A percentile compares a stretch with the other conserved stretches of the same genome.
These are phyloP conservation scores for Diadophis punctatus DNA, from an alignment of 2,113 vertebrate genomes.

Conservation along the genomic window DNA sequence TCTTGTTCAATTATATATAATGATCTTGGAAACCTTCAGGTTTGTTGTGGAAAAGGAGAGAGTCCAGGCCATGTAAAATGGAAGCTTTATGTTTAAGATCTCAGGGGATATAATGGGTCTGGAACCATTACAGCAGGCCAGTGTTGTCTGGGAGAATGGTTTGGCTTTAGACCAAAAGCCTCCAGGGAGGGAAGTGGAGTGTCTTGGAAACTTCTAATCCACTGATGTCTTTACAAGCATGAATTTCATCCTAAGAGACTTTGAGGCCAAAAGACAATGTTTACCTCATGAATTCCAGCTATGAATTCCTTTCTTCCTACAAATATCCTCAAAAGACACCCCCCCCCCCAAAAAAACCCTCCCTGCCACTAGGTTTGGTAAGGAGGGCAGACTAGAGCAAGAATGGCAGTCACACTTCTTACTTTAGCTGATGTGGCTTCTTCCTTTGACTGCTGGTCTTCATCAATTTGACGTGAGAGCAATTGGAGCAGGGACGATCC, in stretches of 20 bases:
- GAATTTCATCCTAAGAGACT: background rate
- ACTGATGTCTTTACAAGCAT: background rate
- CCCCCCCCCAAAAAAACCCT: background rate
- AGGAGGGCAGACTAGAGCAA: background rate
- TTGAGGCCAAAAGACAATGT: background rate
- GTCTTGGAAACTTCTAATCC: background rate
- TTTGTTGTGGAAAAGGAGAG: background rate
- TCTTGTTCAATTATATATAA: background rate
- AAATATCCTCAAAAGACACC: background rate
- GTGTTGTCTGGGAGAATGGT: conserved; percentile 4
- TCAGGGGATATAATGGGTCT: background rate
- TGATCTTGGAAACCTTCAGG: background rate
- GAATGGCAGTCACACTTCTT: background rate
- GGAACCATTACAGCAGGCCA: background rate
- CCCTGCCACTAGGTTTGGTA: background rate
- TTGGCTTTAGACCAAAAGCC: background rate
- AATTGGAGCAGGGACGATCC: background rate
- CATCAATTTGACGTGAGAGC: background rate
- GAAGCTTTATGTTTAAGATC: background rate
- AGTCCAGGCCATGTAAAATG: background rate
- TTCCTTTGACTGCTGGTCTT: background rate
- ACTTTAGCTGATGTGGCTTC: background rate
- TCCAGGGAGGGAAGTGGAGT: background rate
- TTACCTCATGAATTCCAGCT: background rate
- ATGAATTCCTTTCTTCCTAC: background rate